Conservation (phyloP, 2,888 invertebrate genomes). For the Aleiodes testaceus region DNA sequence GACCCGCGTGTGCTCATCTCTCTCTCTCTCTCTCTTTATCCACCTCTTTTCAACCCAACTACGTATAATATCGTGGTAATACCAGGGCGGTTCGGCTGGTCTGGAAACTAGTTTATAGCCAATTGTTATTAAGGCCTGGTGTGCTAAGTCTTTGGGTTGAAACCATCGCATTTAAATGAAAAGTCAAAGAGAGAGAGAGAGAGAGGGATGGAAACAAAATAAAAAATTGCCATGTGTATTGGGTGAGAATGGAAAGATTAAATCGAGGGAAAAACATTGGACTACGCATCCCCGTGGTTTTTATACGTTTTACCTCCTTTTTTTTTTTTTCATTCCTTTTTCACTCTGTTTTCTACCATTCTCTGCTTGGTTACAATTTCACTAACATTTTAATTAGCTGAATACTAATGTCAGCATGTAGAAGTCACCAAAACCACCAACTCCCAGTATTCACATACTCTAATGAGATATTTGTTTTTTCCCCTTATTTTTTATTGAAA, state of each 20-base stretch:
- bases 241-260: slow-evolving; percentile 10
- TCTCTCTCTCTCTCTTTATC: slow-evolving; percentile 21
- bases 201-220: slow-evolving; percentile 34
- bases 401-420: slow-evolving; percentile 65
- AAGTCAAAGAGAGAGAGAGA: slow-evolving; percentile 39
- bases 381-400: slow-evolving; percentile 70
- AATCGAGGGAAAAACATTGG: slow-evolving; percentile 30
- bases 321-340: slow-evolving; percentile 7
- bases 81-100: slow-evolving; percentile 52
- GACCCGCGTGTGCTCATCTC: slow-evolving; percentile 28
- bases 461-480: slow-evolving; percentile 13
- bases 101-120: slow-evolving; percentile 65
- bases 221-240: slow-evolving; percentile 13
- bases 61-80: slow-evolving; percentile 67
- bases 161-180: slow-evolving; percentile 40
- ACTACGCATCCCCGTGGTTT: slow-evolving; percentile 9
- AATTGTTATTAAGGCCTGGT: slow-evolving; percentile 64
- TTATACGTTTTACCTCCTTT: slow-evolving; percentile 9
- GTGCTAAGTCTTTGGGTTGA: slow-evolving; percentile 54
- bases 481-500: not conserved
- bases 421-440: slow-evolving; percentile 57
- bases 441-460: slow-evolving; percentile 45
- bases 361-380: slow-evolving; percentile 60
- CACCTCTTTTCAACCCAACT: slow-evolving; percentile 48
- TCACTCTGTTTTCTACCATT: slow-evolving; percentile 29